Evolutionary conservation across 2,888 invertebrate species (phyloP), one percentile per base, ranked within the genome.

Genomic region (Volucella zonaria): DNA sequence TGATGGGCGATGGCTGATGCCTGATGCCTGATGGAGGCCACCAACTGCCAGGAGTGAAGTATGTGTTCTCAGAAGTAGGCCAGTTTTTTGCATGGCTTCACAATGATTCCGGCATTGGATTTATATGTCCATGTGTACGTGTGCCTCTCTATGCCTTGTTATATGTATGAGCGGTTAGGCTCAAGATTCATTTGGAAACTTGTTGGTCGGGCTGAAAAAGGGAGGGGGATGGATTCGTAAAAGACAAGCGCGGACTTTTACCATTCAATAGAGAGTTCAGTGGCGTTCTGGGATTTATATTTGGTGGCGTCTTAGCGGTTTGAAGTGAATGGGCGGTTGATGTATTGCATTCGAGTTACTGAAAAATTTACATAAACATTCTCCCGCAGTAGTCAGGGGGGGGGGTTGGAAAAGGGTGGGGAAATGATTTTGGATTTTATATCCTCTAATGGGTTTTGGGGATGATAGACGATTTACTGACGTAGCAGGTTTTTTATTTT

Each of bases 81-180:
- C 83, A 83, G 64, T 83, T 83, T 83, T 75, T 83, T 80, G 80
- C 80, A 52, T 83, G 75, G 67, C 80, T 80, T 75, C 75, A 83
- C 83, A 80, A 80, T 80, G 80, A 80, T 75, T 80, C 66, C 61
- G 49, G 61, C 61, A 66, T 3, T 66, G 80, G 75, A 75, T 82
- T 82, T 75, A 79, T 76, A 75, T 79, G 51, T 79, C 74, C 79
- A 2, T n/a, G 10, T 12, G 9, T n/a, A 11, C 56, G n/a, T 54
- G 31, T 12, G 31, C n/a, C 8, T 2, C 6, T 18, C 11, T 64
- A 56, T 64, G 51, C 58, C 71, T 76, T 82, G 59, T 54, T 71
- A 51, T 64, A 64, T 62, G 31, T 64, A 64, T 62, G 31, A 68
- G 70, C 51, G 75, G 52, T 81, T 52, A 38, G 31, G 43, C 12